phyloP scores from a whole-genome alignment of 2,888 invertebrate species.

The Heliconius erato region DNA sequence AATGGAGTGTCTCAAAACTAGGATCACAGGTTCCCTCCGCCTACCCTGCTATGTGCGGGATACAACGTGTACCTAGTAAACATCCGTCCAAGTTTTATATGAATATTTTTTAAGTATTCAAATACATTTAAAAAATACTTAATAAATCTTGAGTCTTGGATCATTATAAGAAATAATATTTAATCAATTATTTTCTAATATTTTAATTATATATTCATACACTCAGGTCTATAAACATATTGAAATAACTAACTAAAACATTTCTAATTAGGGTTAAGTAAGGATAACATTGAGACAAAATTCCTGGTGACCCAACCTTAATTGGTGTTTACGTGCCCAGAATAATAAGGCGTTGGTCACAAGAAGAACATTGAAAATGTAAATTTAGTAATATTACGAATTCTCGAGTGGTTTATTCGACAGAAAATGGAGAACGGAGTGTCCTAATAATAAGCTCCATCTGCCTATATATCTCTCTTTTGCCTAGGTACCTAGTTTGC shows the following conservation, averaged over 20 bases:
- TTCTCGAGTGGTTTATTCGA: too few relatives aligned
- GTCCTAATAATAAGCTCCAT: too few relatives aligned
- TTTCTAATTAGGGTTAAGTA: conserved; percentile 1
- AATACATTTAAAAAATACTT: too few relatives aligned
- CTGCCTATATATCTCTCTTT: too few relatives aligned
- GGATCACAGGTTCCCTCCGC: background rate
- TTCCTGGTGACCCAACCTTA: conserved; percentile 5
- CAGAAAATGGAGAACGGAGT: too few relatives aligned
- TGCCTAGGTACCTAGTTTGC: too few relatives aligned
- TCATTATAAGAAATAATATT: too few relatives aligned
- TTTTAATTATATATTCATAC: background rate
- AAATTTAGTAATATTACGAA: background rate
- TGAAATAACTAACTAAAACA: background rate
- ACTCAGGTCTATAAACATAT: background rate
- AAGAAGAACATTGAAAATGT: background rate
- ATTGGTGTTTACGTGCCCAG: conserved; percentile 16
- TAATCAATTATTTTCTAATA: too few relatives aligned
- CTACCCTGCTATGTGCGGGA: background rate
- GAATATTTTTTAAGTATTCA: too few relatives aligned
- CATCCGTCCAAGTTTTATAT: too few relatives aligned
- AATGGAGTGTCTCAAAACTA: background rate
- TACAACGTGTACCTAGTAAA: too few relatives aligned
- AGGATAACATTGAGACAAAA: conserved; percentile 10
- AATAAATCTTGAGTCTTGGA: too few relatives aligned
- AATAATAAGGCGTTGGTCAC: background rate